These are phyloP conservation scores for Hapalemur alaotrensis DNA, from an alignment of 2,797 vertebrate genomes.

Conservation along the genomic window DNA sequence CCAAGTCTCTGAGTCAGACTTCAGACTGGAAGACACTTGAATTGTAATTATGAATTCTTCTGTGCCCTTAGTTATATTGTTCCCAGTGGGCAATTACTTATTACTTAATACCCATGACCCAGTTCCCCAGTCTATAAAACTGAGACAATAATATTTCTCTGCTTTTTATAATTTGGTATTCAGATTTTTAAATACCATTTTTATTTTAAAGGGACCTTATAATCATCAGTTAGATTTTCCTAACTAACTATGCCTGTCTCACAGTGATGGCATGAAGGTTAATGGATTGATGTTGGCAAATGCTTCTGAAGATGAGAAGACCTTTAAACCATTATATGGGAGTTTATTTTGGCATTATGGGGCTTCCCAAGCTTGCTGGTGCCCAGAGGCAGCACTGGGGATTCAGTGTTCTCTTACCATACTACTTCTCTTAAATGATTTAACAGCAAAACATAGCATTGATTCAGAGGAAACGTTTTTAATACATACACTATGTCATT, in stretches of 20 bases:
- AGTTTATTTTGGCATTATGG: neutral
- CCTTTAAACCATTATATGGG: neutral
- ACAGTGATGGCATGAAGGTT: neutral
- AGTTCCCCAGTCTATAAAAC: conserved; percentile 59
- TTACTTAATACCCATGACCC: conserved; percentile 27
- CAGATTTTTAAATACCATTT: conserved; percentile 48
- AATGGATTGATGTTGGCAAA: neutral
- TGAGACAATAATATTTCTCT: conserved; percentile 48
- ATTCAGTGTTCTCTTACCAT: neutral
- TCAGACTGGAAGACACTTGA: neutral
- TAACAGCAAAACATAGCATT: neutral
- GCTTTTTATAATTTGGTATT: conserved; percentile 46
- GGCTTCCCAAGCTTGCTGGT: neutral
- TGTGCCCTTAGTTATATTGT: neutral
- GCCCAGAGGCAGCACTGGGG: neutral
- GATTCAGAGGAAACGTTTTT: neutral
- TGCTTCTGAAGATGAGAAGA: conserved; percentile 22
- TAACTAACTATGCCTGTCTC: conserved; percentile 36
- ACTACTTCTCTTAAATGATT: neutral
- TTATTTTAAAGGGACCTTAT: conserved; percentile 41
- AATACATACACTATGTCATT: neutral
- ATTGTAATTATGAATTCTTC: conserved; percentile 32
- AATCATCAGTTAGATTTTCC: conserved; percentile 15
- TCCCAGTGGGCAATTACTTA: conserved; percentile 9
- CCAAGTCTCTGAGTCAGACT: neutral